Evolutionary conservation across 2,113 vertebrate genomes (phyloP), one percentile per base, ranked within the genome.

Genomic region (Sapajus apella): DNA sequence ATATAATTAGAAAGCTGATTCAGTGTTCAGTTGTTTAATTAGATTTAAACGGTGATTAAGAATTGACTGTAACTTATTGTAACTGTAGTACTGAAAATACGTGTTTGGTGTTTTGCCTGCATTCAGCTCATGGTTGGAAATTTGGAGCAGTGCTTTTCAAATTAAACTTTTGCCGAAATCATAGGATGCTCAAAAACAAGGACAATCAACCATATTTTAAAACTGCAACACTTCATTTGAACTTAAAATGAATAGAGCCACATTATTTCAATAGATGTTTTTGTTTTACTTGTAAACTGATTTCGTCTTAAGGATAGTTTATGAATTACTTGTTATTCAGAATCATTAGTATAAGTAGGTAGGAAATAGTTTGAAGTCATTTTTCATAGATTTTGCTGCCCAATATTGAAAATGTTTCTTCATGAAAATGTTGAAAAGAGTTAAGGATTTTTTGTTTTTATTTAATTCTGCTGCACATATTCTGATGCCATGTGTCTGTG

Each of bases 381-480:
- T 84, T 95, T 97, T 80, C 37, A 35, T 76, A 88, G 35, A 64
- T 56, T 18, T 8, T 13, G 10, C 61, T 96, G 94, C 87, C 81
- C n/a, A 56, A 2, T 86, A 73, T 73, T 96, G 32, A 70, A 43
- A 92, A 82, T 66, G 21, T 75, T 81, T 43, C 25, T 84, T 95
- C n/a, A 37, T 87, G 37, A 87, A 73, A 83, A 73, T 66, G 5
- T 82, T 73, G 37, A 50, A 87, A 96, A 96, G 50, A 87, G 30
- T 66, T 66, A 73, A 92, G 86, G 84, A 91, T 7, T 30, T 52
- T 88, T 76, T 47, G 16, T 37, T 55, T 55, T n/a, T 17, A 20
- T 93, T 95, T 95, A 20, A n/a, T 94, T 96, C 90, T 98, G 98
- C 98, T 98, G 98, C 98, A 98, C 93, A 30, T 97, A 66, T 97